Percentiles rank a stretch among this genome's conserved stretches.
phyloP scores from a whole-genome alignment of 2,888 invertebrate species.

The Seira ritae region DNA sequence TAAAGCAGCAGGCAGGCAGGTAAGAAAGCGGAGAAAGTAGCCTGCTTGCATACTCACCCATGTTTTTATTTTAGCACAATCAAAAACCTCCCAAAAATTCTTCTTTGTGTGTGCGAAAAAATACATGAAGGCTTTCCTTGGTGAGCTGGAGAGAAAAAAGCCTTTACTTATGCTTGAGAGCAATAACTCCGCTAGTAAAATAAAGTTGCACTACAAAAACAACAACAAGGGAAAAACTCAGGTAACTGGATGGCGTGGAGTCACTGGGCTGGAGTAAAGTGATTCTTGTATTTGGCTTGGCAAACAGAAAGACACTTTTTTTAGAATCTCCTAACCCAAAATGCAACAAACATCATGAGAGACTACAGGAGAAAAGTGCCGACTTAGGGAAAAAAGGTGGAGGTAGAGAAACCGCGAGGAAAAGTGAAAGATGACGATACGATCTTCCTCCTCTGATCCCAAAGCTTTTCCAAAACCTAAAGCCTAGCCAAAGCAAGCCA shows the following conservation, averaged over 20 bases:
- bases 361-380: slow-evolving; percentile 20
- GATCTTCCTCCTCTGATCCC: slow-evolving; percentile 40
- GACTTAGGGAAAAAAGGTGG: too few relatives aligned
- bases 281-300: slow-evolving; percentile 36
- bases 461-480: slow-evolving; percentile 20
- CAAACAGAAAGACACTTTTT: slow-evolving; percentile 15
- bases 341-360: neutral
- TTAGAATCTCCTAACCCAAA: neutral
- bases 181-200: too few relatives aligned
- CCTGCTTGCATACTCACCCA: too few relatives aligned
- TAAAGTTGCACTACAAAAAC: too few relatives aligned
- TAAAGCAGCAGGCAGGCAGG: slow-evolving; percentile 12
- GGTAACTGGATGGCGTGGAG: neutral
- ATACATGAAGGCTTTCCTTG: too few relatives aligned
- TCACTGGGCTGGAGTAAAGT: neutral
- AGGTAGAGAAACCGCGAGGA: slow-evolving; percentile 19
- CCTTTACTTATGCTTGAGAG: too few relatives aligned
- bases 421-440: slow-evolving; percentile 22
- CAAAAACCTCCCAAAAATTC: too few relatives aligned
- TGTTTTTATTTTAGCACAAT: too few relatives aligned
- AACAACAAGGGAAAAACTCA: neutral
- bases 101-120: too few relatives aligned
- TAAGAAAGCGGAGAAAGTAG: neutral
- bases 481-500: too few relatives aligned
- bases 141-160: too few relatives aligned